Base-by-base conservation (phyloP, 2,888 invertebrate genomes). In the Colletes collaris region DNA sequence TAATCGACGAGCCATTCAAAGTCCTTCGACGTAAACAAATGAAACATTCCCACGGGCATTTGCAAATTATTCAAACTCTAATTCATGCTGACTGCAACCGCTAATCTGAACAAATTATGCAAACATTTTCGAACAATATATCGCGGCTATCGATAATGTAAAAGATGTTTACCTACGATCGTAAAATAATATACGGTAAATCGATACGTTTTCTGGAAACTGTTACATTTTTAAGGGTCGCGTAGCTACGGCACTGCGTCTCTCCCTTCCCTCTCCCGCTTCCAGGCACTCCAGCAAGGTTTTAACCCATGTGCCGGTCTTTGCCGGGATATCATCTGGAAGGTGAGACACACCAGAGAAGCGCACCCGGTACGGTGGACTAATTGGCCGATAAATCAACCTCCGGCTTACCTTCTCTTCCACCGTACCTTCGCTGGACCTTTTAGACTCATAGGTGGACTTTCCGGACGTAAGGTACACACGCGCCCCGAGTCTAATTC, bases 341-440 rank as follows among this genome's bases (percentile, higher is more conserved):
- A 91, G 91, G 91, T 91, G 91, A 91, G 91, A 91, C 90, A 89
- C 90, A 88, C 86, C 87, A 86, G 88, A 90, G 90, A 90, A 91
- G 90, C 91, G 91, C 91, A 90, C 90, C 91, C 90, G 90, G 91
- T 91, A 91, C 91, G 89, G 84, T 89, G 87, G 92, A 92, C 92
- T 92, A 92, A 92, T 92, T 92, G 92, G 92, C 91, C 92, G 92
- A 92, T 92, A 92, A 92, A 92, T 92, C 92, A 92, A 92, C 88
- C 90, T 91, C 90, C 87, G 86, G 87, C 90, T 90, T 88, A 87
- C 88, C 90, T 90, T 89, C 89, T 88, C 89, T 84, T 46, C 85
- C 83, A 70, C 82, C 81, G 82, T 74, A 37, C 58, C 73, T 53
- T 53, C 82, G 71, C 74, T 76, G 77, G 75, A 82, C 86, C 86